Conservation (phyloP, 1,140 invertebrate species). For the Rhagoletis pomonella region DNA sequence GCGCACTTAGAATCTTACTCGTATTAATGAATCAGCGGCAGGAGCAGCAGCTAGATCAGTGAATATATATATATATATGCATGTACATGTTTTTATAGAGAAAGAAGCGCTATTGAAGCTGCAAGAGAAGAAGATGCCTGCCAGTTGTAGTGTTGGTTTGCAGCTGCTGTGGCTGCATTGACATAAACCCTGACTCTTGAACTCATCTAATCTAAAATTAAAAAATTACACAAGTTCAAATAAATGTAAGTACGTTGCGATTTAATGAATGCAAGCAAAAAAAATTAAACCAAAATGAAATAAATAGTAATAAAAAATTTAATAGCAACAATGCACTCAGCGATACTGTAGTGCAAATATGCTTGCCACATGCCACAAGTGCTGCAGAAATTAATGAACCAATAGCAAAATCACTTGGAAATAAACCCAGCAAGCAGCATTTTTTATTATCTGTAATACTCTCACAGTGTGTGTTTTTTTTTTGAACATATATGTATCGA, state of each 20-base stretch:
- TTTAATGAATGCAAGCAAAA: conserved; percentile 39
- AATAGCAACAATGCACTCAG: not conserved
- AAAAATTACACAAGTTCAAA: conserved; percentile 41
- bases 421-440: not conserved
- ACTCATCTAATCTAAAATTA: conserved; percentile 53
- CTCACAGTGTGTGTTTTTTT: too few relatives aligned
- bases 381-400: not conserved
- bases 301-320: not conserved
- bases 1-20: not conserved
- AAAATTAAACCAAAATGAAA: not conserved
- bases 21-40: conserved; percentile 45
- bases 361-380: conserved; percentile 36
- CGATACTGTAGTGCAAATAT: not conserved
- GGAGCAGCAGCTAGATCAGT: conserved; percentile 4
- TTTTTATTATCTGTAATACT: too few relatives aligned
- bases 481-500: too few relatives aligned
- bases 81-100: not conserved
- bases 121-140: not conserved
- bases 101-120: conserved; percentile 14
- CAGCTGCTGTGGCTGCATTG: conserved; percentile 21
- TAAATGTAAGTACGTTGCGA: not conserved
- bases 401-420: not conserved
- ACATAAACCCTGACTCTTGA: conserved; percentile 45
- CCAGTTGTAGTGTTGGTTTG: not conserved
- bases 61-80: not conserved